phyloP scores from a whole-genome alignment of 2,113 vertebrate species.

The Chinchilla lanigera region DNA sequence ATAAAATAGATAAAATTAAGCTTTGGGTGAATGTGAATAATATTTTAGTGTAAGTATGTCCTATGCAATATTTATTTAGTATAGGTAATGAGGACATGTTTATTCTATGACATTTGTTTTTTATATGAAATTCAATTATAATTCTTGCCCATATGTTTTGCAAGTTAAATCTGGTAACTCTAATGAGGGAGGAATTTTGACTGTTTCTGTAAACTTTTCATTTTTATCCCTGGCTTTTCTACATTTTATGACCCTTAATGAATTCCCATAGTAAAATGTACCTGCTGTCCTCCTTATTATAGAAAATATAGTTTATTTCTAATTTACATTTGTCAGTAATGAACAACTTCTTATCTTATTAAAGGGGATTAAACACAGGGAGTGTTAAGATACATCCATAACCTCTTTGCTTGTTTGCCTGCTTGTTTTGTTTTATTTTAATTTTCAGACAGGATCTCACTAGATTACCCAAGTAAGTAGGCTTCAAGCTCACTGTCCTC shows the following conservation, averaged over 20 bases:
- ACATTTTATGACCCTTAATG: background rate
- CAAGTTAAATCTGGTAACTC: background rate
- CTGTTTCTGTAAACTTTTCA: background rate
- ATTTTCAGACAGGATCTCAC: background rate
- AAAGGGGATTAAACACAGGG: background rate
- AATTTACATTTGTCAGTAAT: slow-evolving; percentile 39
- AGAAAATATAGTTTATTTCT: background rate
- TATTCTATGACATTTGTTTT: background rate
- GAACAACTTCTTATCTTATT: background rate
- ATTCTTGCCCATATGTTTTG: background rate
- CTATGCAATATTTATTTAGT: background rate
- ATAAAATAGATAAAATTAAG: background rate
- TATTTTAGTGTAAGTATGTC: background rate
- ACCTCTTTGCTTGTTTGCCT: background rate
- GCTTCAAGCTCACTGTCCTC: background rate
- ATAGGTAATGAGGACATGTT: background rate
- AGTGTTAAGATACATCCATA: background rate
- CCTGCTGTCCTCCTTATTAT: background rate
- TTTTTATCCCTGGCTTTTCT: background rate
- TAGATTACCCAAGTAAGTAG: background rate
- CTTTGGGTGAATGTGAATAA: background rate
- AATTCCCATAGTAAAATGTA: background rate
- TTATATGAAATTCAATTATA: background rate
- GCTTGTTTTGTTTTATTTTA: background rate
- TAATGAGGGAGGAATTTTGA: background rate